Conservation (phyloP, 1,140 invertebrate genomes). For the Calephelis nemesis region DNA sequence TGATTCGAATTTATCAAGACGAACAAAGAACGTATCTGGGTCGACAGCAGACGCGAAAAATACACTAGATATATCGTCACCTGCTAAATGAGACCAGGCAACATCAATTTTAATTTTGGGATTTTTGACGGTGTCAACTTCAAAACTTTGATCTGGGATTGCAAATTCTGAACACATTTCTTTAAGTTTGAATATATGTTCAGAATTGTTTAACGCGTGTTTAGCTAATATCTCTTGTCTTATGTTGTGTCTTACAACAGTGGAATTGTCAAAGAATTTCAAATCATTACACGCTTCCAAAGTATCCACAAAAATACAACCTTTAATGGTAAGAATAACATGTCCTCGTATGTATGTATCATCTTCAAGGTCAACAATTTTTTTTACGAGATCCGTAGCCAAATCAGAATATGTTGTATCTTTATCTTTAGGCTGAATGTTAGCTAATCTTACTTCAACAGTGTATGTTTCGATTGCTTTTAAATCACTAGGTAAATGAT, state of each 20-base stretch:
- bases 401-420: constrained; percentile 60
- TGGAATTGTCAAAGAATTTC: constrained; percentile 44
- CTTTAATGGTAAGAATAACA: constrained; percentile 55
- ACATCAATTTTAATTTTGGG: constrained; percentile 34
- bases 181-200: constrained; percentile 50
- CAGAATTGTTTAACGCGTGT: constrained; percentile 48
- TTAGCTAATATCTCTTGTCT: constrained; percentile 49
- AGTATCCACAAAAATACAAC: constrained; percentile 60
- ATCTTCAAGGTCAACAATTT: constrained; percentile 47
- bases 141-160: constrained; percentile 22
- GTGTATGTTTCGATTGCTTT: constrained; percentile 51
- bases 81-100: constrained; percentile 67
- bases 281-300: constrained; percentile 62
- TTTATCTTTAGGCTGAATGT: constrained; percentile 62
- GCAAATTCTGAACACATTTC: constrained; percentile 37
- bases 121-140: constrained; percentile 17
- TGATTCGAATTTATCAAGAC: constrained; percentile 53
- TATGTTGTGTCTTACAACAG: constrained; percentile 53
- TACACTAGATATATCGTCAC: constrained; percentile 43
- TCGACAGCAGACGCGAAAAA: constrained; percentile 50
- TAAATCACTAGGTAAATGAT: constrained; percentile 63
- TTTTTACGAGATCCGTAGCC: constrained; percentile 46
- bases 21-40: constrained; percentile 56
- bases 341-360: constrained; percentile 54
- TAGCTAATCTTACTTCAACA: constrained; percentile 55